Base-by-base conservation (phyloP, 2,797 vertebrate genomes). In the Sebastes itinus region DNA sequence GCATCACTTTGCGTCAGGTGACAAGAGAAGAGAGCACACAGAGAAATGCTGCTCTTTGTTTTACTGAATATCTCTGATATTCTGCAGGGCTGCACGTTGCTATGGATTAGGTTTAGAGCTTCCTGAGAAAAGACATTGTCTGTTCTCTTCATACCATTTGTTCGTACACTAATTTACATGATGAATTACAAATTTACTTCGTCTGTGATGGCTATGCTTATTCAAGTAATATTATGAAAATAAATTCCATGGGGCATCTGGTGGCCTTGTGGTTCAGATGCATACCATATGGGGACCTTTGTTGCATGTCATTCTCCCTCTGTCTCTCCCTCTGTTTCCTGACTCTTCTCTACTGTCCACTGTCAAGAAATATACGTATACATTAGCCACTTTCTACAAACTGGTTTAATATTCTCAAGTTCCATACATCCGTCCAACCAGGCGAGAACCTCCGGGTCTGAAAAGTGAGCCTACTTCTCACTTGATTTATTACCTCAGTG, bases 1-100 rank as follows among this genome's bases (percentile, higher is more conserved):
- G 42, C 80, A 89, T 90, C 79, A 77, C 84, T 60, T 74, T 52
- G 64, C 64, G 22, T 70, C 83, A 81, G 72, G 67, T 81, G 88
- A 85, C 86, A 65, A 38, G 72, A 75, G 27, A 54, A 54, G 71
- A 80, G 58, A 75, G 66, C 62, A 60, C 55, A 56, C 20, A 13
- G 64, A 76, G 46, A 56, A 78, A 63, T 13, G 59, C 25, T 64
- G n/a, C 1, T 20, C 10, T 8, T 27, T 55, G 12, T 35, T 35
- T 18, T 11, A 12, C 46, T 61, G 35, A 63, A 56, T 58, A n/a
- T 33, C 10, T 33, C 7, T 3, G 20, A 63, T 25, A n/a, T 22
- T 63, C 38, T 66, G 23, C 78, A 42, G 16, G 5, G 60, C 46
- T 60, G 2, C 38, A 67, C 32, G 32, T 32, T 27, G 8, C 38